Evolutionary conservation across 2,113 vertebrate species (phyloP).

Genomic region (Trinectes maculatus): DNA sequence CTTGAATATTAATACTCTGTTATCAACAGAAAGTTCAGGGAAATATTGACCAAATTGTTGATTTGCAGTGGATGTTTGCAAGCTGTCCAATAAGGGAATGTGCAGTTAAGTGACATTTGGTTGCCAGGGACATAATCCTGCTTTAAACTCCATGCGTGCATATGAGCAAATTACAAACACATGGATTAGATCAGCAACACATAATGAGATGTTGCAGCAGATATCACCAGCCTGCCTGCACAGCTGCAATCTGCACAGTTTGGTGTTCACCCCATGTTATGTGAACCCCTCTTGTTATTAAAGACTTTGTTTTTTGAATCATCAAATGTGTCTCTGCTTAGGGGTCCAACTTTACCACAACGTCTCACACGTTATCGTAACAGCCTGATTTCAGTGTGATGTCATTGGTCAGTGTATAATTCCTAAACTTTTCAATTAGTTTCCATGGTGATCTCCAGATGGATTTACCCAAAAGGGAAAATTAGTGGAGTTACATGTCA

Average conservation of each 20-base stretch:
- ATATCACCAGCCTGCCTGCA: conserved; percentile 47
- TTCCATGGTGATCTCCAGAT: conserved; percentile 31
- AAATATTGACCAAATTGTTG: conserved; percentile 45
- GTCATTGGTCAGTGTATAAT: conserved; percentile 36
- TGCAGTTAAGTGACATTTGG: conserved; percentile 70
- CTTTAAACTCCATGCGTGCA: conserved; percentile 75
- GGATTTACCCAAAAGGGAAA: conserved; percentile 48
- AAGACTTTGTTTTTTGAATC: no score
- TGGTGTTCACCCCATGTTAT: conserved; percentile 22
- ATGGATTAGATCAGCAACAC: conserved; percentile 67
- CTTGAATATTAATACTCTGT: conserved; percentile 14
- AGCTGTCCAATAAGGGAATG: conserved; percentile 41
- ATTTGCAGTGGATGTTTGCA: conserved; percentile 54
- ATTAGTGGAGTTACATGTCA: conserved; percentile 54
- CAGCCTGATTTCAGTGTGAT: neutral
- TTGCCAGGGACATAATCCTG: conserved; percentile 72
- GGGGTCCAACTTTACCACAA: no score
- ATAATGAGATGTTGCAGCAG: conserved; percentile 66
- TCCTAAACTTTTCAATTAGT: conserved; percentile 36
- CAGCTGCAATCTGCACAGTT: conserved; percentile 21
- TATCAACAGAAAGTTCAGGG: conserved; percentile 33
- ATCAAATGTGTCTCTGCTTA: no score
- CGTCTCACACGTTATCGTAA: no score
- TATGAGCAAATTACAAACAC: conserved; percentile 73
- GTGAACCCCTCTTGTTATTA: no score